Evolutionary conservation across 2,113 vertebrate genomes (phyloP).

Genomic region (Ardeotis arabs): DNA sequence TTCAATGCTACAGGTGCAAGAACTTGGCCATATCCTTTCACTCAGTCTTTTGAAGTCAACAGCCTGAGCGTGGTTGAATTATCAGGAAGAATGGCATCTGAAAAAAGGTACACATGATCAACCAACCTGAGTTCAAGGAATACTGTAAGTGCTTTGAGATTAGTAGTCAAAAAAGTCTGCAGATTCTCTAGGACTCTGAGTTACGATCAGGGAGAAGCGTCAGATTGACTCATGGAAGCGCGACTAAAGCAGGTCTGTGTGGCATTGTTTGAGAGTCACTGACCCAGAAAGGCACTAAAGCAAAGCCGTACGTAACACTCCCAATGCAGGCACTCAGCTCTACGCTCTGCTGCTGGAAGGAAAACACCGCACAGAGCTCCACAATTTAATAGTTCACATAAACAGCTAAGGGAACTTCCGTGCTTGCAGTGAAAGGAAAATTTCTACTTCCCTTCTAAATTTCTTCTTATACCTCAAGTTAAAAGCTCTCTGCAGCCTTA

Average conservation of each 20-base stretch:
- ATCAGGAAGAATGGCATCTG: neutral
- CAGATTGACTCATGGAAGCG: neutral
- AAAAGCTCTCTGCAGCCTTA: neutral
- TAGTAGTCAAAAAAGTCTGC: neutral
- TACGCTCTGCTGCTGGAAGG: neutral
- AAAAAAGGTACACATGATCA: constrained; percentile 9
- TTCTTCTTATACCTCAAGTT: neutral
- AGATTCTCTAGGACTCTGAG: neutral
- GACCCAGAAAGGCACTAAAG: constrained; percentile 40
- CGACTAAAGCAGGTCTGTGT: neutral
- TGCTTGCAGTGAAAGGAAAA: neutral
- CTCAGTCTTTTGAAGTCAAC: neutral
- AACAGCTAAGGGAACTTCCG: neutral
- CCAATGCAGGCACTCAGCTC: neutral
- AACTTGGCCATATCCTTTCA: neutral
- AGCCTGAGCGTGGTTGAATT: neutral
- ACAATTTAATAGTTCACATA: neutral
- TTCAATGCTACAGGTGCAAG: neutral
- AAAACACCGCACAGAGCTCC: neutral
- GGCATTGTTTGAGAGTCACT: neutral
- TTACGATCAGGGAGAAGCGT: neutral
- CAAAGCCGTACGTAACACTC: neutral
- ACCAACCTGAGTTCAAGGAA: neutral
- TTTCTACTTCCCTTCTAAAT: neutral
- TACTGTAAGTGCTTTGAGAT: neutral